A percentile compares a stretch with the other conserved stretches of the same genome.
Evolutionary conservation across 2,113 vertebrate genomes (phyloP).

Genomic region (Falcunculus frontatus): DNA sequence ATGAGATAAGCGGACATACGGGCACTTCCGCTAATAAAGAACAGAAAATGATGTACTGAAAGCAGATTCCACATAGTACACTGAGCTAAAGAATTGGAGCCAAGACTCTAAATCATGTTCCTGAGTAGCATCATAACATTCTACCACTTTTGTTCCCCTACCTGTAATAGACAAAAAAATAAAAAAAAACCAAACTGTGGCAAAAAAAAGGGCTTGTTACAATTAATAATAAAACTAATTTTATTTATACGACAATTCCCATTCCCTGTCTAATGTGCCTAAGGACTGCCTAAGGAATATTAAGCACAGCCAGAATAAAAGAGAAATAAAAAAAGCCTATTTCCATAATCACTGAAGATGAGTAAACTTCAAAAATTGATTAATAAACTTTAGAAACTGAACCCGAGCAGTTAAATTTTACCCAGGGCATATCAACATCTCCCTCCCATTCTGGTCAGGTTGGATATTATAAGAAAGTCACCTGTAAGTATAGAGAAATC

Average conservation of each 20-base stretch:
- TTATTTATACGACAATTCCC: background rate
- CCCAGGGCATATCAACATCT: background rate
- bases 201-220: background rate
- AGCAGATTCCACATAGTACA: background rate
- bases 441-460: background rate
- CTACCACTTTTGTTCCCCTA: background rate
- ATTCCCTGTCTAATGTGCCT: background rate
- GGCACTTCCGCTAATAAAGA: background rate
- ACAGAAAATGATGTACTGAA: background rate
- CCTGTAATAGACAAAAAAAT: background rate
- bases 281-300: background rate
- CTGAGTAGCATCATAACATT: background rate
- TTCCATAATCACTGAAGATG: background rate
- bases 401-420: background rate
- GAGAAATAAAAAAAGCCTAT: background rate
- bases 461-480: background rate
- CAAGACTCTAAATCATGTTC: background rate
- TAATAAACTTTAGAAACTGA: background rate
- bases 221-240: background rate
- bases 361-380: background rate
- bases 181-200: background rate
- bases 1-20: accelerated
- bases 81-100: background rate
- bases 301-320: background rate
- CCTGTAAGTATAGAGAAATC: background rate